phyloP scores from a whole-genome alignment of 2,113 vertebrate species.

The Cochlearius cochlearius region DNA sequence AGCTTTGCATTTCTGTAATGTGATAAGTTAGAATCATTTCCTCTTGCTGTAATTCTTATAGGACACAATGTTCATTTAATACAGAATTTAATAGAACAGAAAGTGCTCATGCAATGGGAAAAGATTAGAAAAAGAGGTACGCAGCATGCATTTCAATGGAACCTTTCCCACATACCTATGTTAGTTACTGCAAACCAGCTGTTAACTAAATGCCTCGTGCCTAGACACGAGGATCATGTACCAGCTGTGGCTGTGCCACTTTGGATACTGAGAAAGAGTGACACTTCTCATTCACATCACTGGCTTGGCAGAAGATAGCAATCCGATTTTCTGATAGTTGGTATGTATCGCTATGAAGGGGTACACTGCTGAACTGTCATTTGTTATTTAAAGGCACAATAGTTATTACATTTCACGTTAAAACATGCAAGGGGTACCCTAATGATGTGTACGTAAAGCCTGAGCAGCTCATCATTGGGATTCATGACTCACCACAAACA shows the following conservation, averaged over 20 bases:
- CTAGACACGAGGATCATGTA: not conserved
- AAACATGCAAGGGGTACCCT: not conserved
- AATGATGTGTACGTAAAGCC: not conserved
- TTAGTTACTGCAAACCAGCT: not conserved
- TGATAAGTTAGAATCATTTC: conserved; percentile 45
- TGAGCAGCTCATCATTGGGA: not conserved
- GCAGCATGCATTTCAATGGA: not conserved
- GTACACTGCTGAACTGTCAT: not conserved
- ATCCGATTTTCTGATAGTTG: not conserved
- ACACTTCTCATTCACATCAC: not conserved
- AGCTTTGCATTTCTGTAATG: conserved; percentile 30
- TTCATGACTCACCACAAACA: not conserved
- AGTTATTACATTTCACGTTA: not conserved
- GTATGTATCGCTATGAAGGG: not conserved
- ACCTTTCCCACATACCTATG: not conserved
- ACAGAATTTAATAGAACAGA: conserved; percentile 27
- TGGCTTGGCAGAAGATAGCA: not conserved
- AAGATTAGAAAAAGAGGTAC: not conserved
- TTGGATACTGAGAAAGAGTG: not conserved
- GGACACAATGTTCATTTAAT: conserved; percentile 13
- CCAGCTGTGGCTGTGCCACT: not conserved
- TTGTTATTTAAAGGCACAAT: not conserved
- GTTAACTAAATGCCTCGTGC: not conserved
- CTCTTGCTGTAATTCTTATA: conserved; percentile 6
- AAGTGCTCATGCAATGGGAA: not conserved